phyloP scores from a whole-genome alignment of 2,888 invertebrate species.

The Drosophila tanythrix region DNA sequence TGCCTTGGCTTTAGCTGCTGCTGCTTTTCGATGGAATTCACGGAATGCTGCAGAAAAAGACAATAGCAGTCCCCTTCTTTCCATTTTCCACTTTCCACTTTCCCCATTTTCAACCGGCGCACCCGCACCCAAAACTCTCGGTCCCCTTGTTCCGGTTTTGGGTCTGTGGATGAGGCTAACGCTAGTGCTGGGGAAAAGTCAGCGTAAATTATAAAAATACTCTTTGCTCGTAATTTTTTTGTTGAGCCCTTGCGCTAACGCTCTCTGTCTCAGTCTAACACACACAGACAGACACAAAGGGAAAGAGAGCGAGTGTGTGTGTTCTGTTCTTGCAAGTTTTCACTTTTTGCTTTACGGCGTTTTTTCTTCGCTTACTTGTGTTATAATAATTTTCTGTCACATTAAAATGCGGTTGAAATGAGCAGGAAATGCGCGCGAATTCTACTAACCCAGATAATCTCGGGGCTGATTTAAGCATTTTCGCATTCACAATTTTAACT shows the following conservation, averaged over 20 bases:
- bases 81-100: background rate
- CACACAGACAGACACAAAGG: background rate
- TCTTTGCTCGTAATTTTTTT: conserved; percentile 59
- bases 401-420: conserved; percentile 73
- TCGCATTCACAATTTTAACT: conserved; percentile 51
- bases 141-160: conserved; percentile 40
- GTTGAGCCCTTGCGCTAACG: conserved; percentile 46
- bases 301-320: background rate
- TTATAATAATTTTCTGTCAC: conserved; percentile 71
- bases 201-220: conserved; percentile 73
- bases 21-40: conserved; percentile 52
- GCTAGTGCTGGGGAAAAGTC: conserved; percentile 53
- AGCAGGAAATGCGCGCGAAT: conserved; percentile 79
- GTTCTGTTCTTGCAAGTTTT: conserved; percentile 48
- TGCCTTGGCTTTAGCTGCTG: conserved; percentile 48
- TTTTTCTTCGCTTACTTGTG: conserved; percentile 57
- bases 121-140: background rate
- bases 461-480: conserved; percentile 67
- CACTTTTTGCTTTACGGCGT: conserved; percentile 38
- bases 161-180: conserved; percentile 14
- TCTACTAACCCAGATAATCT: conserved; percentile 77
- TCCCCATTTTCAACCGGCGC: background rate
- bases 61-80: conserved; percentile 38
- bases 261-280: background rate
- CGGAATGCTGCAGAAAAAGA: conserved; percentile 55